Conservation (phyloP, 1,140 invertebrate genomes). For the Hylaeus volcanicus region DNA sequence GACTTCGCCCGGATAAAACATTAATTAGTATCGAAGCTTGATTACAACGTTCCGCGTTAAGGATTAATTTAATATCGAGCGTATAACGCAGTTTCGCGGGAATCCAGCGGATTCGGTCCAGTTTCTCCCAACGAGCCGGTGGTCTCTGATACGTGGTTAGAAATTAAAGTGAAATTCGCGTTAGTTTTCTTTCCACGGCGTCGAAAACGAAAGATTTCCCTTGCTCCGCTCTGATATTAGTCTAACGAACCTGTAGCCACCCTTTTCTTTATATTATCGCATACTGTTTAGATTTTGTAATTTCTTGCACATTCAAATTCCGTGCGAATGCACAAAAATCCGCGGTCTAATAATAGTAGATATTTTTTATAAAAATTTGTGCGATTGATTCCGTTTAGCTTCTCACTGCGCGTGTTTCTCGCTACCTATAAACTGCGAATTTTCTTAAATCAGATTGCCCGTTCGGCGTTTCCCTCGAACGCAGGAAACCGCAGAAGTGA, state of each 20-base stretch:
- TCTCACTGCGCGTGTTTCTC: too few species aligned
- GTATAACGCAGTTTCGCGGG: constrained; percentile 32
- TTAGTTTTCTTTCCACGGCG: constrained; percentile 23
- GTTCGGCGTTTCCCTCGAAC: too few species aligned
- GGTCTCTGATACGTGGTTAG: constrained; percentile 31
- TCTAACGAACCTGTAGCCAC: constrained; percentile 37
- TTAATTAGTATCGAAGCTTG: neutral
- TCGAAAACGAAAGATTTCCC: constrained; percentile 34
- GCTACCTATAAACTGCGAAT: too few species aligned
- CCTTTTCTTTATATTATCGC: too few species aligned
- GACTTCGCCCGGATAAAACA: too few species aligned
- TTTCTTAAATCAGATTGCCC: too few species aligned
- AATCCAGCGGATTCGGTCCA: neutral
- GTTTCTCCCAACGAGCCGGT: constrained; percentile 10
- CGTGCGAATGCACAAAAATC: too few species aligned
- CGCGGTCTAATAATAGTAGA: too few species aligned
- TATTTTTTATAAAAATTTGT: too few species aligned
- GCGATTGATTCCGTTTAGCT: too few species aligned
- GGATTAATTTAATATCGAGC: constrained; percentile 34
- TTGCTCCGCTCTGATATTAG: constrained; percentile 14
- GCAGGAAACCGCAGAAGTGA: neutral
- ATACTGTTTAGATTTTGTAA: too few species aligned
- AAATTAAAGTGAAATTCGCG: constrained; percentile 49
- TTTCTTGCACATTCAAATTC: too few species aligned
- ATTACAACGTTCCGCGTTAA: neutral